Evolutionary conservation across 2,888 invertebrate species (phyloP).

Genomic region (Diarsia brunnea): DNA sequence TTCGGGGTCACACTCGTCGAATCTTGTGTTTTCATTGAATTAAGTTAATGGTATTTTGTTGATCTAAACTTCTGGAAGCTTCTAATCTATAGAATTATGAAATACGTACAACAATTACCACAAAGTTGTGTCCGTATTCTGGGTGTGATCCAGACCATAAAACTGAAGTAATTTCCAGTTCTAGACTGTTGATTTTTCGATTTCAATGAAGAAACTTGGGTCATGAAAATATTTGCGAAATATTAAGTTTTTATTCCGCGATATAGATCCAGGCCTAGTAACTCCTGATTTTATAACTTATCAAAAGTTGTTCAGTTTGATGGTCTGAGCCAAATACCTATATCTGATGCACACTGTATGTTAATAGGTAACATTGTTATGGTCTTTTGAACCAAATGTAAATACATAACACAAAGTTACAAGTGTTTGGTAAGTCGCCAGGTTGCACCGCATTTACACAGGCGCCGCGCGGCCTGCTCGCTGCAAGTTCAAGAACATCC

Average conservation of each 20-base stretch:
- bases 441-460: conserved; percentile 10
- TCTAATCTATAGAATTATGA: no score
- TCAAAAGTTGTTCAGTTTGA: no score
- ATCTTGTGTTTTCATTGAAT: conserved; percentile 8
- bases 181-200: no score
- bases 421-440: conserved; percentile 33
- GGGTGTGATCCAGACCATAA: not conserved
- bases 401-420: conserved; percentile 21
- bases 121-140: not conserved
- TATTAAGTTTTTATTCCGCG: no score
- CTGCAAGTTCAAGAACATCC: conserved; percentile 78
- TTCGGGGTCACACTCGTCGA: not conserved
- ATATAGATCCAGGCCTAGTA: no score
- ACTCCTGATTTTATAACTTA: no score
- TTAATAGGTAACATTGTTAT: not conserved
- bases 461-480: conserved; percentile 64
- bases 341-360: not conserved
- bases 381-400: not conserved
- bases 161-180: no score
- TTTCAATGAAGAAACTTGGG: no score
- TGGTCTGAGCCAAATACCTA: no score
- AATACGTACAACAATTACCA: not conserved
- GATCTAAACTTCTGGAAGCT: not conserved
- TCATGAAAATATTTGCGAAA: no score
- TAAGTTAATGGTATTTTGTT: not conserved